These are phyloP conservation scores for Muscina levida DNA, from an alignment of 2,888 invertebrate species.

Conservation along the genomic window DNA sequence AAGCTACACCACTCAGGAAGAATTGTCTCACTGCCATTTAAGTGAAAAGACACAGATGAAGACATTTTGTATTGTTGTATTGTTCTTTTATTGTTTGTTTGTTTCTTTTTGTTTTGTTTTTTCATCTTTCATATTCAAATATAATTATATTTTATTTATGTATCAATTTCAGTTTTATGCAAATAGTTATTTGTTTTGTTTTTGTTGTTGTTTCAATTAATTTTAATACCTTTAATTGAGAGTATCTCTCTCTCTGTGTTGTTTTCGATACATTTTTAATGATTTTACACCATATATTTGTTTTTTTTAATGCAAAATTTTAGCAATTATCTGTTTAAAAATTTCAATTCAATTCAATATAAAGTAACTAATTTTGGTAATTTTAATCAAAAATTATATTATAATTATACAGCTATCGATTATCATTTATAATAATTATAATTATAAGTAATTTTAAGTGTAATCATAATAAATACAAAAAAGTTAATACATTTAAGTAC, in stretches of 20 bases:
- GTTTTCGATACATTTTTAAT: conserved; percentile 23
- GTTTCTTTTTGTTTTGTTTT: too few species aligned
- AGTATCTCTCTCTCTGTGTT: conserved; percentile 3
- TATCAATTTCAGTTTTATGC: conserved; percentile 40
- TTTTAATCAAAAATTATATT: conserved; percentile 29
- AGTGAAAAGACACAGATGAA: too few species aligned
- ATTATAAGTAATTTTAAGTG: conserved; percentile 7
- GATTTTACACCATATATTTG: conserved; percentile 35
- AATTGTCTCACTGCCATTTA: too few species aligned
- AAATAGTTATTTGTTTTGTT: conserved; percentile 36
- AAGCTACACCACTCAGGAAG: too few species aligned
- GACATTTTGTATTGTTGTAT: too few species aligned
- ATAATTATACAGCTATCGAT: conserved; percentile 29
- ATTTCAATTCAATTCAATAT: conserved; percentile 4
- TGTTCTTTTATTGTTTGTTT: too few species aligned
- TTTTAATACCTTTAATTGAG: conserved; percentile 29
- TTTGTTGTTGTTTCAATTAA: too few species aligned
- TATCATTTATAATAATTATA: conserved; percentile 39
- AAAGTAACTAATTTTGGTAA: conserved; percentile 50
- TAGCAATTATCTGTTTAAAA: conserved; percentile 8
- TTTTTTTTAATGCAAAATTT: conserved; percentile 22
- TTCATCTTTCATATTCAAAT: conserved; percentile 60
- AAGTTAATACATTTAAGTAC: conserved; percentile 24
- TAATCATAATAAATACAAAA: conserved; percentile 25
- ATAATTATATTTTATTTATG: conserved; percentile 36